These are phyloP conservation scores for Frankliniella intonsa DNA, from an alignment of 2,888 invertebrate genomes.

Conservation along the genomic window DNA sequence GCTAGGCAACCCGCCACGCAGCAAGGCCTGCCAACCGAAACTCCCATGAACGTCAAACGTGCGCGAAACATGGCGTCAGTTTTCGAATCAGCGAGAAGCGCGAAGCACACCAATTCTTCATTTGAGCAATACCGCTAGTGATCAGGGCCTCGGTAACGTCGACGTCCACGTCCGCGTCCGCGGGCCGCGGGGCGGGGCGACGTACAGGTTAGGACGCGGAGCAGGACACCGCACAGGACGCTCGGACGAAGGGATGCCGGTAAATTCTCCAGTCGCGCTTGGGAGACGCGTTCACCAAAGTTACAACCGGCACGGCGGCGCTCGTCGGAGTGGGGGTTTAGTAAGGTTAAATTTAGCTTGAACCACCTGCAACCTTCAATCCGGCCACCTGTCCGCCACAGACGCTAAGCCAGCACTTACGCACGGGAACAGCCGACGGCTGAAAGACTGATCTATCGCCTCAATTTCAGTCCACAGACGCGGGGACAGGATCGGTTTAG, in stretches of 20 bases:
- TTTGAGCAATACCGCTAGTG: no score
- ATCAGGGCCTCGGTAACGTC: no score
- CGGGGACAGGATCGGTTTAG: background rate
- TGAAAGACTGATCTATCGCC: background rate
- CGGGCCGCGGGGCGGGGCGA: no score
- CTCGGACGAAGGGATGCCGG: background rate
- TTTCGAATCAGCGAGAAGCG: background rate
- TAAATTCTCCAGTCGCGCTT: background rate
- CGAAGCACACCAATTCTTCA: background rate
- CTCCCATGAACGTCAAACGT: background rate
- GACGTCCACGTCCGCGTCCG: no score
- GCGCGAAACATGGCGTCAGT: background rate
- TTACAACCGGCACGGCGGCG: background rate
- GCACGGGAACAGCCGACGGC: background rate
- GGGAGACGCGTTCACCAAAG: background rate
- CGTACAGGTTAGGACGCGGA: constrained; percentile 2
- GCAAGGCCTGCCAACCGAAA: constrained; percentile 3
- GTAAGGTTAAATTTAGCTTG: background rate
- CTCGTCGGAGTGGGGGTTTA: background rate
- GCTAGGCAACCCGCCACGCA: constrained; percentile 15
- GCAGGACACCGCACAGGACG: background rate
- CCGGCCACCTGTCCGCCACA: background rate
- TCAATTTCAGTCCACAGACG: constrained; percentile 16
- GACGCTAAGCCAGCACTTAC: background rate
- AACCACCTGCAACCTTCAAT: constrained; percentile 16